Evolutionary conservation across 92 coral and sea anemone genomes (phyloP).

Genomic region (Pocillopora grandis): DNA sequence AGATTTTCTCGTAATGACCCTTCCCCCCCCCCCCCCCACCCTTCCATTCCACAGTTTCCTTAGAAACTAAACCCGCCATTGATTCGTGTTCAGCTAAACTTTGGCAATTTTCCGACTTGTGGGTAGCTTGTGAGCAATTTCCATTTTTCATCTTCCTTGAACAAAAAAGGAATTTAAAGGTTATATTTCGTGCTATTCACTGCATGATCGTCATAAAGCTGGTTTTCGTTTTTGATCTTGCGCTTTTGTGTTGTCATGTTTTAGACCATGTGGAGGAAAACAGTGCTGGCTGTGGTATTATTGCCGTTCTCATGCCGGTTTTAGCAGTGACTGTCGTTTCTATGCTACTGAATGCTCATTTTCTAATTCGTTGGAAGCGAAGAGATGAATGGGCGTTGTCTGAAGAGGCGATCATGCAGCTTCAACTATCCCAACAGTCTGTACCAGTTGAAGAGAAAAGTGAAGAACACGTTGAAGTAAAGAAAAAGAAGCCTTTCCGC

Average conservation of each 20-base stretch:
- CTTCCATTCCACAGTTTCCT: too few species aligned
- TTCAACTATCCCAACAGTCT: neutral
- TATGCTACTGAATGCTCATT: conserved; percentile 21
- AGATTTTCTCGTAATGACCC: too few species aligned
- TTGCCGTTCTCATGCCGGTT: neutral
- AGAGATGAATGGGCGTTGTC: conserved; percentile 8
- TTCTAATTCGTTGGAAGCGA: conserved; percentile 25
- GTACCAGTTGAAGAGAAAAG: neutral
- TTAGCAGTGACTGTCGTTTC: conserved; percentile 24
- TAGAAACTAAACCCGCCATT: too few species aligned
- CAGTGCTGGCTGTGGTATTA: too few species aligned
- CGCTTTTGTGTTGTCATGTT: neutral
- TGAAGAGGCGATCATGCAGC: conserved; percentile 10
- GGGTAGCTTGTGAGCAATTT: too few species aligned
- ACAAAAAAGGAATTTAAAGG: too few species aligned
- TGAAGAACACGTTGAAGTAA: conserved; percentile 4
- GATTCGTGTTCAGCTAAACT: too few species aligned
- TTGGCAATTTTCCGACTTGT: too few species aligned
- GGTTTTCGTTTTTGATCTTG: neutral
- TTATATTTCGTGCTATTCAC: too few species aligned
- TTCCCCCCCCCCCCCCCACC: too few species aligned
- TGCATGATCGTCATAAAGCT: too few species aligned
- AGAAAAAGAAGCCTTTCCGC: conserved; percentile 17
- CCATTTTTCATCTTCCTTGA: too few species aligned
- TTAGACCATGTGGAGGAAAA: neutral